A percentile compares a stretch with the other conserved stretches of the same genome.
These are phyloP conservation scores for Eriocheir sinensis DNA, from an alignment of 1,140 invertebrate species.

Conservation along the genomic window DNA sequence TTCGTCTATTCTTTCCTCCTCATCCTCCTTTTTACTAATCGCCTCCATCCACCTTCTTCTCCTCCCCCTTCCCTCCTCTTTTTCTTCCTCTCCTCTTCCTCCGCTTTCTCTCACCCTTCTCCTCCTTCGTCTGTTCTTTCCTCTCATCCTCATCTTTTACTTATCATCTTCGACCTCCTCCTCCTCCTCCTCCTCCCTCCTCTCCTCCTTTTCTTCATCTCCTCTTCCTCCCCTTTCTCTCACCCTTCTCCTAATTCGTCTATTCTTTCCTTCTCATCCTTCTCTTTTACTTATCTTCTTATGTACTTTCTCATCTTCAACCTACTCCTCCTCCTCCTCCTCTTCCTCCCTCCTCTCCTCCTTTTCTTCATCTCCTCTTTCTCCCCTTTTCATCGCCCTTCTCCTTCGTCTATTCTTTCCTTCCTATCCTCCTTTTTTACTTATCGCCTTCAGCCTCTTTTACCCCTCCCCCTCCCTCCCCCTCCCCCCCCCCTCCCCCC, in stretches of 20 bases:
- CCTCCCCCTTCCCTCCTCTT: neutral
- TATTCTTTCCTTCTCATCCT: neutral
- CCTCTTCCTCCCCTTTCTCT: neutral
- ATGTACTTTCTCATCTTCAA: neutral
- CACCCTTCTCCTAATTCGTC: neutral
- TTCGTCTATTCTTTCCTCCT: neutral
- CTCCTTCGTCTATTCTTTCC: conserved; percentile 24
- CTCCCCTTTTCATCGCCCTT: neutral
- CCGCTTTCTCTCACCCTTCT: neutral
- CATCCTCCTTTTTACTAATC: neutral
- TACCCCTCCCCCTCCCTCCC: neutral
- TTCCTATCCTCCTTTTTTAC: neutral
- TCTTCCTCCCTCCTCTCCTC: neutral
- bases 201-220: neutral
- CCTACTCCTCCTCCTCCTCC: neutral
- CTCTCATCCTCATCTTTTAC: neutral
- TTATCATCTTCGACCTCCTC: neutral
- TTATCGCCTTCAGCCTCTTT: neutral
- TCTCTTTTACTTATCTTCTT: neutral
- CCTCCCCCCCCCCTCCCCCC: no score
- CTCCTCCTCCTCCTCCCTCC: neutral
- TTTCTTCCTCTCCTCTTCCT: neutral
- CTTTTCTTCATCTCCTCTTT: neutral
- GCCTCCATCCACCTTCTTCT: neutral
- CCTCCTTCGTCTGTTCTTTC: neutral